Conservation (phyloP, 1,140 invertebrate genomes). For the Gonatopus flavifemur region DNA sequence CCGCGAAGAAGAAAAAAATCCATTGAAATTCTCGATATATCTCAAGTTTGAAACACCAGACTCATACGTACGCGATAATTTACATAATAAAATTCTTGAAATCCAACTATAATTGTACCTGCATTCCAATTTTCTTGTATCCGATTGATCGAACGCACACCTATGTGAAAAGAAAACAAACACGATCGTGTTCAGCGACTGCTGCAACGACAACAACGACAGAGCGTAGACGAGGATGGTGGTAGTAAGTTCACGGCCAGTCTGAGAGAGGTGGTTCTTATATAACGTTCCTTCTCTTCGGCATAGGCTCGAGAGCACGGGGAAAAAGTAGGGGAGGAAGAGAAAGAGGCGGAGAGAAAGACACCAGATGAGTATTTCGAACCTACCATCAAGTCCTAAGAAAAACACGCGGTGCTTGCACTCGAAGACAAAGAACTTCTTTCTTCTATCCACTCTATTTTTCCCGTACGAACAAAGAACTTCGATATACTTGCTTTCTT, state of each 20-base stretch:
- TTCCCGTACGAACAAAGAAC: too few relatives aligned
- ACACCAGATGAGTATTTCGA: conserved; percentile 33
- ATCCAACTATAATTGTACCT: too few relatives aligned
- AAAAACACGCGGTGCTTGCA: conserved; percentile 35
- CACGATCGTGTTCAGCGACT: conserved; percentile 27
- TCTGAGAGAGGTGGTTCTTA: conserved; percentile 47
- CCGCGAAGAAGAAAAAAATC: conserved; percentile 16
- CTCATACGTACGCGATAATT: too few relatives aligned
- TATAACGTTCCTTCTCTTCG: conserved; percentile 43
- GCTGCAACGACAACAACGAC: not conserved
- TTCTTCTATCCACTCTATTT: too few relatives aligned
- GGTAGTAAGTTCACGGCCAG: conserved; percentile 57
- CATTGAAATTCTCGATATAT: conserved; percentile 18
- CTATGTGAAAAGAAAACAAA: conserved; percentile 28
- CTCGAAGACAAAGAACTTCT: conserved; percentile 32
- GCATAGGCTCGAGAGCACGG: conserved; percentile 18
- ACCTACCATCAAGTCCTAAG: conserved; percentile 19
- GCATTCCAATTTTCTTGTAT: conserved; percentile 33
- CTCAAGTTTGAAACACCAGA: too few relatives aligned
- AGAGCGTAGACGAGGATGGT: conserved; percentile 25
- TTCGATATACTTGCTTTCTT: too few relatives aligned
- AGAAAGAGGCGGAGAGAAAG: not conserved
- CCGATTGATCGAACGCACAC: conserved; percentile 20
- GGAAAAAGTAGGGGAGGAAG: not conserved
- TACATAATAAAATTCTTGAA: too few relatives aligned